phyloP scores from a whole-genome alignment of 1,140 invertebrate genomes.

The Brachionus koreanus region DNA sequence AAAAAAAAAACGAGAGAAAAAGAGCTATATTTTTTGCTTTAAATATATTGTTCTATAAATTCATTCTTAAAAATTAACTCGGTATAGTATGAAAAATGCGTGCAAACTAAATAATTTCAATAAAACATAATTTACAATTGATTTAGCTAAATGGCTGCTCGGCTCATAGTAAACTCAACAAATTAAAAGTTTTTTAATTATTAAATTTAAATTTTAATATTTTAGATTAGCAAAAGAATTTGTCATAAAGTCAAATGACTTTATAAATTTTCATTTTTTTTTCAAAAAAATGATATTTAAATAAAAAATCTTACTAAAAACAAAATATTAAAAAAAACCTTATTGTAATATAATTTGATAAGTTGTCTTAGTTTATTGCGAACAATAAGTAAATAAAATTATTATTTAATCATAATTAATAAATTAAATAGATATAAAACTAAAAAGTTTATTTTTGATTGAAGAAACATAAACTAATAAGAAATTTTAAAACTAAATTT shows the following conservation, averaged over 20 bases:
- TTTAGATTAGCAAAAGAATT: neutral
- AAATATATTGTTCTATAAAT: conserved; percentile 4
- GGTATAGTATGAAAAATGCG: neutral
- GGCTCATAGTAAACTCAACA: neutral
- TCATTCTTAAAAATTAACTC: conserved; percentile 24
- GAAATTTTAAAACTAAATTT: neutral
- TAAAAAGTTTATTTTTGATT: neutral
- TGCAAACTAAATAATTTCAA: conserved; percentile 9
- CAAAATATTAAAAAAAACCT: neutral
- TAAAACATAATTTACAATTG: conserved; percentile 37
- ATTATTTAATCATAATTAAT: neutral
- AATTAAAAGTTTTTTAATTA: neutral
- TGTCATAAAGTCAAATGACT: neutral
- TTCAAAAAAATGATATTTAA: too few relatives aligned
- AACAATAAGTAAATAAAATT: neutral
- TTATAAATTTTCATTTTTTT: too few relatives aligned
- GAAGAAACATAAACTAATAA: neutral
- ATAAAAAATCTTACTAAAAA: too few relatives aligned
- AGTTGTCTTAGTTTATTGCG: neutral
- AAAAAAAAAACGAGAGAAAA: neutral
- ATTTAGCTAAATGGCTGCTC: neutral
- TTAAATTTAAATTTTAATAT: neutral
- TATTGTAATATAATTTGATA: neutral
- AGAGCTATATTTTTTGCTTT: conserved; percentile 13
- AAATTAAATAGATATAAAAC: neutral